phyloP scores from a whole-genome alignment of 2,888 invertebrate genomes.

The Nemotelus nigrinus region DNA sequence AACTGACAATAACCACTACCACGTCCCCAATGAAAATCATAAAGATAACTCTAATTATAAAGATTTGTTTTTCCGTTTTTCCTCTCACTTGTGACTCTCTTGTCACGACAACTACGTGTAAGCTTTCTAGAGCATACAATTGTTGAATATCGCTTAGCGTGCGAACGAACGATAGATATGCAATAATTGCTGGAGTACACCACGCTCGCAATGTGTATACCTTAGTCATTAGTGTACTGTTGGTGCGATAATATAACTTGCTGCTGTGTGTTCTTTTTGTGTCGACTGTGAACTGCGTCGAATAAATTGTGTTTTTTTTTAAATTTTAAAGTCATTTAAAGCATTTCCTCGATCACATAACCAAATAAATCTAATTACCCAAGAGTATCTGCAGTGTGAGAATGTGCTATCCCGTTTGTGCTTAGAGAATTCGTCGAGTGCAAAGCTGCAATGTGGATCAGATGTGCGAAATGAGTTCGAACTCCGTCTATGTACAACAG shows the following conservation, averaged over 20 bases:
- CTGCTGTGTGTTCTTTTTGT: background rate
- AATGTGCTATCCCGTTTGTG: too few species aligned
- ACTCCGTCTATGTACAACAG: too few species aligned
- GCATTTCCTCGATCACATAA: too few species aligned
- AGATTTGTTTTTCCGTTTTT: conserved; percentile 21
- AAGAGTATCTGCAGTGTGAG: background rate
- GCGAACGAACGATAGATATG: conserved; percentile 23
- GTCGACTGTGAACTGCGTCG: background rate
- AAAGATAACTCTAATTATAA: conserved; percentile 35
- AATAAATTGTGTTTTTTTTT: conserved; percentile 11
- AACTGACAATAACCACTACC: background rate
- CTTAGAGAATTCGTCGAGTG: too few species aligned
- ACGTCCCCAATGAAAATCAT: conserved; percentile 2
- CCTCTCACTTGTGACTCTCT: background rate
- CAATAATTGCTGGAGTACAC: background rate
- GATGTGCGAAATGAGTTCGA: too few species aligned
- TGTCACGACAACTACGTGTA: background rate
- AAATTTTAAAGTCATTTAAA: background rate
- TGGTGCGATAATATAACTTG: conserved; percentile 34
- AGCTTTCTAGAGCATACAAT: conserved; percentile 33
- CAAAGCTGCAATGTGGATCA: too few species aligned
- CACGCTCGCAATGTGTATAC: conserved; percentile 18
- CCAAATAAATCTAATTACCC: too few species aligned
- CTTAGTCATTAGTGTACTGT: conserved; percentile 43
- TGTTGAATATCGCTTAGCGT: conserved; percentile 38